Conservation (phyloP, 2,888 invertebrate genomes). For the Sclerodermus sp. region DNA sequence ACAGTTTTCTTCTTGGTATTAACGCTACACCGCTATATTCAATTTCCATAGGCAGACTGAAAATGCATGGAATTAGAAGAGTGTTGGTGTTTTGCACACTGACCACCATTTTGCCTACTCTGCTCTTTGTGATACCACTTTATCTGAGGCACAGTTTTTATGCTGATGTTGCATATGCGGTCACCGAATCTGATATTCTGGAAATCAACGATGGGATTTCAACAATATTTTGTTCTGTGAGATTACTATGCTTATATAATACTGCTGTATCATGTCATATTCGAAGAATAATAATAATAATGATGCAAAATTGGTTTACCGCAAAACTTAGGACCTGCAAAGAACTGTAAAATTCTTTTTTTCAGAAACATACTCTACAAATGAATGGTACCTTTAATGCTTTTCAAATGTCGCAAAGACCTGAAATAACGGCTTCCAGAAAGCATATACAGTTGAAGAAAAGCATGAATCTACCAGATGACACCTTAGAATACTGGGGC, state of each 20-base stretch:
- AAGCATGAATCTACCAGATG: slow-evolving; percentile 81
- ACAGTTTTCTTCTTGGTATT: too few relatives aligned
- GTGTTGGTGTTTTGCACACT: slow-evolving; percentile 77
- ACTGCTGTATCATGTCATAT: slow-evolving; percentile 1
- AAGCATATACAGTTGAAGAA: slow-evolving; percentile 79
- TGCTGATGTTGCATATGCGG: slow-evolving; percentile 75
- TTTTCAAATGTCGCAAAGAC: slow-evolving; percentile 72
- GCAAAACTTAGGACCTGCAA: background rate
- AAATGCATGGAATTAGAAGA: slow-evolving; percentile 79
- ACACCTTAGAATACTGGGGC: slow-evolving; percentile 86
- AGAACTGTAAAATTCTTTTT: slow-evolving; percentile 12
- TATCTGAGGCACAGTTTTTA: slow-evolving; percentile 77
- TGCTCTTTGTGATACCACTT: slow-evolving; percentile 75
- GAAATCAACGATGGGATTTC: slow-evolving; percentile 83
- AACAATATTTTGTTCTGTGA: slow-evolving; percentile 72
- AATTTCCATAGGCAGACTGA: slow-evolving; percentile 36
- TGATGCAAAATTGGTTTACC: background rate
- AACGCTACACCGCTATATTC: too few relatives aligned
- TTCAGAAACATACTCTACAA: slow-evolving; percentile 70
- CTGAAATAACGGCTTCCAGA: slow-evolving; percentile 68
- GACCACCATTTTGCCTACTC: slow-evolving; percentile 74
- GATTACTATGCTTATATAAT: too few relatives aligned
- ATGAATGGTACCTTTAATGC: slow-evolving; percentile 77
- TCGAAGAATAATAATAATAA: too few relatives aligned
- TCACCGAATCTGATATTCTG: slow-evolving; percentile 83